phyloP scores from a whole-genome alignment of 2,888 invertebrate species.

The Nomada ferruginata region DNA sequence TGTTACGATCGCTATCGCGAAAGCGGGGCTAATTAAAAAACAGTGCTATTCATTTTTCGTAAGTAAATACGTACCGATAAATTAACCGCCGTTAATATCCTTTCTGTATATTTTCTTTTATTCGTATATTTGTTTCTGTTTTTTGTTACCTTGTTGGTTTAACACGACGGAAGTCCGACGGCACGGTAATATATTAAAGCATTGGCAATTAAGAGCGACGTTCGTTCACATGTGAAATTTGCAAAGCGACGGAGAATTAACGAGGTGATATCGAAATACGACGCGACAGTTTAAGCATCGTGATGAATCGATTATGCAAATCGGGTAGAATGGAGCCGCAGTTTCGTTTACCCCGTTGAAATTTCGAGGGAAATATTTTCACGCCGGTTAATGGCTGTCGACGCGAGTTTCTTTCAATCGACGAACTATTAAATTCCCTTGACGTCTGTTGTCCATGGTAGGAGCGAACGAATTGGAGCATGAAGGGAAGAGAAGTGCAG shows the following conservation, averaged over 20 bases:
- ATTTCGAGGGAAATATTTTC: slow-evolving; percentile 3
- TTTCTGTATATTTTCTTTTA: not conserved
- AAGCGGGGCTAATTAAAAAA: slow-evolving; percentile 54
- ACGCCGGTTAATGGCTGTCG: not conserved
- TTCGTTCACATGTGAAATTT: not conserved
- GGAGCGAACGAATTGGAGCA: slow-evolving; percentile 60
- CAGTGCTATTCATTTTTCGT: slow-evolving; percentile 39
- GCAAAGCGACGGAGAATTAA: not conserved
- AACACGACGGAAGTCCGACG: no score
- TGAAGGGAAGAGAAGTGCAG: slow-evolving; percentile 59
- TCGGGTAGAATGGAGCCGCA: not conserved
- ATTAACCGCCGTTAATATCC: slow-evolving; percentile 1
- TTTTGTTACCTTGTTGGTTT: no score
- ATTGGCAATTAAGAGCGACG: no score
- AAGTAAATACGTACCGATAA: slow-evolving; percentile 35
- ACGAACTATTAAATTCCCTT: slow-evolving; percentile 46
- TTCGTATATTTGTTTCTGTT: no score
- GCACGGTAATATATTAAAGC: no score
- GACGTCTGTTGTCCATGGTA: slow-evolving; percentile 49
- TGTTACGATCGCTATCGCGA: slow-evolving; percentile 53
- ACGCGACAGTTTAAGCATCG: not conserved
- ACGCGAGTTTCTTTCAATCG: slow-evolving; percentile 20
- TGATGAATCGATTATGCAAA: not conserved
- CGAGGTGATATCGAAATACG: not conserved
- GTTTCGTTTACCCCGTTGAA: not conserved